Conservation (phyloP, 2,797 vertebrate species). For the Galago senegalensis region DNA sequence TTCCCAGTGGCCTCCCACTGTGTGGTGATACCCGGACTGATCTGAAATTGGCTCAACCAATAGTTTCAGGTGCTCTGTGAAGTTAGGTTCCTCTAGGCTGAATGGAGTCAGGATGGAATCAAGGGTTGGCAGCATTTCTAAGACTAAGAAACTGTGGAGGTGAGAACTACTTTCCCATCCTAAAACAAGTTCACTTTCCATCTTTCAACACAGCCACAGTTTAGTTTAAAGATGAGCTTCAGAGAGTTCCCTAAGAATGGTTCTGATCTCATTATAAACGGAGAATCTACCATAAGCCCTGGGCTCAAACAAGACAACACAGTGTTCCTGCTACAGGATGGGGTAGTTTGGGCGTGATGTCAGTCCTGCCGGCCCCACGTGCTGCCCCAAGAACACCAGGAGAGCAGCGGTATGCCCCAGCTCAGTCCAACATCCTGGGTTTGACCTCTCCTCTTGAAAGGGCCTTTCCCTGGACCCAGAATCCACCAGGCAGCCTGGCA, state of each 20-base stretch:
- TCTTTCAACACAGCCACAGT: background rate
- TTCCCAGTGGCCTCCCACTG: background rate
- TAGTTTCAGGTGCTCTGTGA: accelerated
- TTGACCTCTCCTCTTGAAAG: background rate
- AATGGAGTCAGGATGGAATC: accelerated
- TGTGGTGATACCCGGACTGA: too few relatives aligned
- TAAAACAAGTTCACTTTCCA: background rate
- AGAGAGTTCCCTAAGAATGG: background rate
- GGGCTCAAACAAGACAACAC: background rate
- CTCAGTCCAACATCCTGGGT: too few relatives aligned
- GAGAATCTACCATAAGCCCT: too few relatives aligned
- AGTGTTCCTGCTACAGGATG: too few relatives aligned
- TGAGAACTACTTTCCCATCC: background rate
- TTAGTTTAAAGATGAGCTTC: background rate
- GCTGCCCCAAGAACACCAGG: background rate
- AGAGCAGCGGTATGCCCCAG: too few relatives aligned
- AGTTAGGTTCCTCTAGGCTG: background rate
- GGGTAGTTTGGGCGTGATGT: background rate
- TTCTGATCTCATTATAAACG: background rate
- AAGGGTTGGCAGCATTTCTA: background rate
- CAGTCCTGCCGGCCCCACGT: background rate
- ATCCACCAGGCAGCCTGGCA: background rate
- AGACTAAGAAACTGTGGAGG: background rate
- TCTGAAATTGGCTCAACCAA: too few relatives aligned
- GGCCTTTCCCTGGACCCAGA: background rate